Percentiles rank a stretch among this genome's conserved stretches.
These are phyloP conservation scores for Solenopsis invicta DNA, from an alignment of 1,140 invertebrate species.

Conservation along the genomic window DNA sequence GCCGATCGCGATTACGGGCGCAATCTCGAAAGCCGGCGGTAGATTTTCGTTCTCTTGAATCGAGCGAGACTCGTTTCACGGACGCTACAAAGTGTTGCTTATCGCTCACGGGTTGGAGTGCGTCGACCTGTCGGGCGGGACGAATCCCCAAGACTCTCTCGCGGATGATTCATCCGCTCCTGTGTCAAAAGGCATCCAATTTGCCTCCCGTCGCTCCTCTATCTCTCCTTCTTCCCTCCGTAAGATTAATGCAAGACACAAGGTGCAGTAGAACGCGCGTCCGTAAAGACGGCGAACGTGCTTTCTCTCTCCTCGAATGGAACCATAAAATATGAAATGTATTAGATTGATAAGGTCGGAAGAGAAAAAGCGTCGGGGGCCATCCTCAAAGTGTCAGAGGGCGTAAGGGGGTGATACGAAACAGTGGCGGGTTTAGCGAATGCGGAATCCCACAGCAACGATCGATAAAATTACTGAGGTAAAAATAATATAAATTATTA, in stretches of 20 bases:
- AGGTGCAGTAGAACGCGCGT: slow-evolving; percentile 28
- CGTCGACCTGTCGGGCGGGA: slow-evolving; percentile 56
- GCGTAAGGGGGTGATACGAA: not conserved
- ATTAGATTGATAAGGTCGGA: slow-evolving; percentile 82
- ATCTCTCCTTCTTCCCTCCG: not conserved
- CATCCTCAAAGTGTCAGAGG: not conserved
- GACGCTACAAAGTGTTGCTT: slow-evolving; percentile 56
- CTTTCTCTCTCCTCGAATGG: slow-evolving; percentile 49
- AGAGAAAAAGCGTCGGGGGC: slow-evolving; percentile 9
- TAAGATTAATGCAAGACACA: slow-evolving; percentile 72
- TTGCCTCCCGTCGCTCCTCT: not conserved
- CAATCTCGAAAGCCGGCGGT: slow-evolving; percentile 37
- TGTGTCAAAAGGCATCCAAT: slow-evolving; percentile 36
- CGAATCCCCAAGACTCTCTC: slow-evolving; percentile 32
- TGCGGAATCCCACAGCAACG: not conserved
- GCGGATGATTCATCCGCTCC: slow-evolving; percentile 56
- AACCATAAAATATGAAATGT: slow-evolving; percentile 83
- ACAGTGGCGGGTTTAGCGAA: slow-evolving; percentile 45
- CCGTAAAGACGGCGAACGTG: slow-evolving; percentile 58
- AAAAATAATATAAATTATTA: not conserved
- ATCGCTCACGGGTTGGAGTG: slow-evolving; percentile 39
- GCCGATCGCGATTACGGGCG: slow-evolving; percentile 1
- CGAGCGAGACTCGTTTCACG: slow-evolving; percentile 39
- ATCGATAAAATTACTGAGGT: not conserved
- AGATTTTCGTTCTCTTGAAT: slow-evolving; percentile 42